Percentiles rank a stretch among this genome's conserved stretches.
Conservation (phyloP, 2,888 invertebrate species). For the Andrena haemorrhoa region DNA sequence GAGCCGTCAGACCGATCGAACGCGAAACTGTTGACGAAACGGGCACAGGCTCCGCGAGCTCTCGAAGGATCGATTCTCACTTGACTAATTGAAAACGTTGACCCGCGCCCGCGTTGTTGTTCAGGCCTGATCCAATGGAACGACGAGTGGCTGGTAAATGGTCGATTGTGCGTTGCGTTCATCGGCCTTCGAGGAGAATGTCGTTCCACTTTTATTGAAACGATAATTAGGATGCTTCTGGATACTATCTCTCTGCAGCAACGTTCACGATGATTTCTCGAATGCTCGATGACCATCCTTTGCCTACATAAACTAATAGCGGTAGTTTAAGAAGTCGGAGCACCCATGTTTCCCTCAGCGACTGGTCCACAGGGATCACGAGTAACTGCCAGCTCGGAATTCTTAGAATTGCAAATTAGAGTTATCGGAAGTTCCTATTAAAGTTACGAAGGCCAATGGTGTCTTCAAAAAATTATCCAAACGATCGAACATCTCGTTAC, state of each 20-base stretch:
- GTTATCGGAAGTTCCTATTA: neutral
- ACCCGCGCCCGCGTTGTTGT: constrained; percentile 12
- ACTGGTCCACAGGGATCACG: too few relatives aligned
- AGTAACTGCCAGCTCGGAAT: too few relatives aligned
- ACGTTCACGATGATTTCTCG: neutral
- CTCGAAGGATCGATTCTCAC: constrained; percentile 14
- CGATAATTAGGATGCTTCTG: constrained; percentile 7
- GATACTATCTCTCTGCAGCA: constrained; percentile 12
- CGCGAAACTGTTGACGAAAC: constrained; percentile 25
- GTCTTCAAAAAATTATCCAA: neutral
- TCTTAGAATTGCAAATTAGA: neutral
- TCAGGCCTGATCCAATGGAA: constrained; percentile 6
- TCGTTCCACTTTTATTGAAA: constrained; percentile 19
- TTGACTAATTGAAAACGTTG: constrained; percentile 32
- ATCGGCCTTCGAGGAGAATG: neutral
- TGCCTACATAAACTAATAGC: neutral
- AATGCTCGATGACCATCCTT: neutral
- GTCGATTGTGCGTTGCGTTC: constrained; percentile 10
- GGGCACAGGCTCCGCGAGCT: constrained; percentile 16
- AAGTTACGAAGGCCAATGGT: neutral
- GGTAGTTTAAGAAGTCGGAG: neutral
- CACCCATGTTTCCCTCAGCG: neutral
- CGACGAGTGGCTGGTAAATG: constrained; percentile 11
- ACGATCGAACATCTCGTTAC: constrained; percentile 11
- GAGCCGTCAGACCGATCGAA: constrained; percentile 22